Conservation (phyloP, 2,888 invertebrate genomes). For the Boloria selene region DNA sequence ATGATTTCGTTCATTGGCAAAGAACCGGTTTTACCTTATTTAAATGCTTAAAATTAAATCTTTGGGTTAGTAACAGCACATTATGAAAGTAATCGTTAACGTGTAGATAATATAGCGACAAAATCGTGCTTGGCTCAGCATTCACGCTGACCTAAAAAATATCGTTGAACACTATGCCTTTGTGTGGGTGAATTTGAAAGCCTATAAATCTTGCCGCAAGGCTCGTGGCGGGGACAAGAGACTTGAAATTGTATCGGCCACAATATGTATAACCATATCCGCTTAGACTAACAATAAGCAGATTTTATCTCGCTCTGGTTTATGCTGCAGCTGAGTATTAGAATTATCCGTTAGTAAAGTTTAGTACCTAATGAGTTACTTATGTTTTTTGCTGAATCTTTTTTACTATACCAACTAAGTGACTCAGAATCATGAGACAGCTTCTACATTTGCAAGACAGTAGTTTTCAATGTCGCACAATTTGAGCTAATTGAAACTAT, state of each 20-base stretch:
- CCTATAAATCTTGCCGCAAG: conserved; percentile 64
- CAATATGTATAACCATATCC: conserved; percentile 56
- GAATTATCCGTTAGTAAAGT: not conserved
- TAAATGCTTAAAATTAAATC: no score
- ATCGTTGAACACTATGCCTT: conserved; percentile 45
- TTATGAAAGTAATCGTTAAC: no score
- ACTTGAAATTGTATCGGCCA: conserved; percentile 49
- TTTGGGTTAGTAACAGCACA: no score
- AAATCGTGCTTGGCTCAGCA: conserved; percentile 29
- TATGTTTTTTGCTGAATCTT: no score
- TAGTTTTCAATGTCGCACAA: no score
- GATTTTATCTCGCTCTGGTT: conserved; percentile 44
- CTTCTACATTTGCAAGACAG: no score
- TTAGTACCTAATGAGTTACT: no score
- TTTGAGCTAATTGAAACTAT: no score
- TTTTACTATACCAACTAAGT: no score
- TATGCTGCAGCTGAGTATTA: conserved; percentile 25
- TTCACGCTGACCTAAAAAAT: conserved; percentile 65
- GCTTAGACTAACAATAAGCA: conserved; percentile 48
- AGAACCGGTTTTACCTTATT: no score
- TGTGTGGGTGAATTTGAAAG: conserved; percentile 69
- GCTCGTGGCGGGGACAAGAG: conserved; percentile 56
- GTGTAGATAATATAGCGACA: not conserved
- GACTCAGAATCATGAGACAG: no score
- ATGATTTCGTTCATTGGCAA: no score